Evolutionary conservation across 2,113 vertebrate species (phyloP).

Genomic region (Cervus canadensis): DNA sequence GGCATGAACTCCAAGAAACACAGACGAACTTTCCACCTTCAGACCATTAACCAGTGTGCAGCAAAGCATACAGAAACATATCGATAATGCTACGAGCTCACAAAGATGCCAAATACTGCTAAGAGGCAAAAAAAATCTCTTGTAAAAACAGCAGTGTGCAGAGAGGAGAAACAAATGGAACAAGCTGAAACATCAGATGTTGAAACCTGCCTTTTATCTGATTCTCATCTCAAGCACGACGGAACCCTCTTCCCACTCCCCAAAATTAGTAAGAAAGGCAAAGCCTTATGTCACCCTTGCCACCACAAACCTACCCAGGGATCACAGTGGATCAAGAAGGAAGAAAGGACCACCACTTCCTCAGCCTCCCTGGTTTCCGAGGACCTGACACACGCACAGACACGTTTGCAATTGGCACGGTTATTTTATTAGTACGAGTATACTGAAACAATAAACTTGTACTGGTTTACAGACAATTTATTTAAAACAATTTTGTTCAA

Average conservation of each 20-base stretch:
- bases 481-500: slow-evolving; percentile 98
- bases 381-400: slow-evolving; percentile 31
- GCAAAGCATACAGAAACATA: rapidly evolving
- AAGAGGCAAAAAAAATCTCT: rapidly evolving
- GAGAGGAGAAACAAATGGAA: slow-evolving; percentile 13
- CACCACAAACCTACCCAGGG: not conserved
- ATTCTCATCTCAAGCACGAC: not conserved
- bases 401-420: slow-evolving; percentile 90
- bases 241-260: too few species aligned
- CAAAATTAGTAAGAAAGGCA: not conserved
- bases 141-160: not conserved
- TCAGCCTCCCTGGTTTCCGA: not conserved
- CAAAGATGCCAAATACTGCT: not conserved
- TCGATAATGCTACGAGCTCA: rapidly evolving
- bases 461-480: slow-evolving; percentile 97
- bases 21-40: not conserved
- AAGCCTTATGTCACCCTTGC: rapidly evolving
- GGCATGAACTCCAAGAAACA: rapidly evolving
- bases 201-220: not conserved
- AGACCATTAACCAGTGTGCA: not conserved
- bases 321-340: rapidly evolving
- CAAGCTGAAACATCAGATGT: not conserved
- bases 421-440: slow-evolving; percentile 98
- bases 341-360: not conserved
- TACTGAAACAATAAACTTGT: slow-evolving; percentile 91